Base-by-base conservation (phyloP, 1,140 invertebrate genomes). In the Trichonephila inaurata region DNA sequence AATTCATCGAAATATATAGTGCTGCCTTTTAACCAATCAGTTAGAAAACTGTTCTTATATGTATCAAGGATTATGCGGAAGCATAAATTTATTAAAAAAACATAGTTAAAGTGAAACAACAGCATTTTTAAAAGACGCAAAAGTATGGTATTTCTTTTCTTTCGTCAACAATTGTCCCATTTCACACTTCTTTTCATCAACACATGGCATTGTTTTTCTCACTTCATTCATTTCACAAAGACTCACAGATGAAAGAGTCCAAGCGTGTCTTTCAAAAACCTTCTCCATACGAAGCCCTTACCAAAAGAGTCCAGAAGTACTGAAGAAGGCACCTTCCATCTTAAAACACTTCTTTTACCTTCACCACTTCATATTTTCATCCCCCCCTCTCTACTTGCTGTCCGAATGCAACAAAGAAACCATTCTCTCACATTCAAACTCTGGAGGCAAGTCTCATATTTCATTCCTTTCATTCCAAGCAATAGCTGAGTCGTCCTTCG, bases 381-480 rank as follows among this genome's bases (percentile, higher is more conserved):
- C 69, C 69, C 14, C 69, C 12, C 14, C 28, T 77, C 28, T 77
- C 3, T 12, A 5, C 28, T 33, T 28, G 14, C 28, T 24, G 28
- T 77, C 69, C 16, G 69, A 77, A 28, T 1, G 69, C 69, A 40
- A 77, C 69, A 77, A 77, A 77, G 69, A 77, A 77, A 33, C 69
- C 69, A 77, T 77, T 77, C 69, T 77, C 69, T 77, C 69, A 77
- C 28, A 77, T 77, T 33, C 4, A 77, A 33, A 77, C 69, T 28
- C 28, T 33, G 24, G 14, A 33, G 69, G 28, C 69, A 28, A 77
- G 28, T 77, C 28, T 77, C 69, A 33, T 77, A 77, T 77, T 77
- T 77, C 69, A 77, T 40, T 28, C 28, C 69, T 77, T 33, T 77
- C 69, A 77, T 77, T 16, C 69, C 28, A 33, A 77, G 69, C 24